These are phyloP conservation scores for Puntigrus tetrazona DNA, from an alignment of 2,113 vertebrate species.

Conservation along the genomic window DNA sequence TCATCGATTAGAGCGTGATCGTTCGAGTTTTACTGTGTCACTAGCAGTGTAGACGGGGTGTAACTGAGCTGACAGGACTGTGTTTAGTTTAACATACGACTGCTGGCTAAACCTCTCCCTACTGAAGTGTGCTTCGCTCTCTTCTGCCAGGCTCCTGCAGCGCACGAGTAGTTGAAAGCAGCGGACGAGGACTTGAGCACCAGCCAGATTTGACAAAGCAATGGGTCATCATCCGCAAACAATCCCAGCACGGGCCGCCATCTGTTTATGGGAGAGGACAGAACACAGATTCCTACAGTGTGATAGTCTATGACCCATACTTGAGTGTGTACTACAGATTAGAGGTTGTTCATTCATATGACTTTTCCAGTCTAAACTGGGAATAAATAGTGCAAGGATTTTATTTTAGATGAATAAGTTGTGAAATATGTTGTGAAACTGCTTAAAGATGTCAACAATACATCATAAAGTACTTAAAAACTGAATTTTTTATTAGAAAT, in stretches of 20 bases:
- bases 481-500: no score
- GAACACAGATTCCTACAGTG: slow-evolving; percentile 36
- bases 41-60: not conserved
- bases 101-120: slow-evolving; percentile 27
- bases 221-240: slow-evolving; percentile 59
- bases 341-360: slow-evolving; percentile 38
- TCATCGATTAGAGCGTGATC: not conserved
- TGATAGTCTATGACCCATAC: slow-evolving; percentile 27
- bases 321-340: slow-evolving; percentile 41
- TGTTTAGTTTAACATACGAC: slow-evolving; percentile 26
- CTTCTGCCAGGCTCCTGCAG: slow-evolving; percentile 36
- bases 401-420: not conserved
- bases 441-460: not conserved
- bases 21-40: not conserved
- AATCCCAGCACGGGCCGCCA: slow-evolving; percentile 58
- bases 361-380: slow-evolving; percentile 12
- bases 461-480: no score
- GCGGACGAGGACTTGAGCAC: slow-evolving; percentile 57
- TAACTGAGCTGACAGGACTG: slow-evolving; percentile 15
- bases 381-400: not conserved
- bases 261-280: slow-evolving; percentile 58
- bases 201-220: slow-evolving; percentile 60
- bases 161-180: slow-evolving; percentile 54
- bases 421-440: not conserved
- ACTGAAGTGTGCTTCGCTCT: slow-evolving; percentile 1